phyloP scores from a whole-genome alignment of 2,113 vertebrate genomes.

The Calidris pugnax region DNA sequence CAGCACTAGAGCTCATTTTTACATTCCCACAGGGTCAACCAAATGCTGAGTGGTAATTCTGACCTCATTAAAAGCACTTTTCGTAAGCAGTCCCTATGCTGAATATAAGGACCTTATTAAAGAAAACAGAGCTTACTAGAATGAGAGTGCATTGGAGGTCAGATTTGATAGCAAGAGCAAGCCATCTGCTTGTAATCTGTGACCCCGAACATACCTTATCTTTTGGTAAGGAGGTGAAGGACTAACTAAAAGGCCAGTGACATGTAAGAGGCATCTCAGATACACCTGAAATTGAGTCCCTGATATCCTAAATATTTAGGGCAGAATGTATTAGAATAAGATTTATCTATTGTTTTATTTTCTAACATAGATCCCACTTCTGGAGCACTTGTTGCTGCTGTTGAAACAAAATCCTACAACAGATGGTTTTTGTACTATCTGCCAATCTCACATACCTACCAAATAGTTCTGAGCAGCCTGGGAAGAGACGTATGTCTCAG shows the following conservation, averaged over 20 bases:
- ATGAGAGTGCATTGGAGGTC: not conserved
- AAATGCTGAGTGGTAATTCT: not conserved
- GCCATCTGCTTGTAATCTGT: not conserved
- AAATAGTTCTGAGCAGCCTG: not conserved
- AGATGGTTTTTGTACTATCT: not conserved
- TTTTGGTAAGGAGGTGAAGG: not conserved
- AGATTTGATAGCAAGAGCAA: not conserved
- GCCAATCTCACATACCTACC: not conserved
- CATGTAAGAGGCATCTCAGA: not conserved
- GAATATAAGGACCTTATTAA: not conserved
- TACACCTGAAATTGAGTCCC: not conserved
- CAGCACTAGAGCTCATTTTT: not conserved
- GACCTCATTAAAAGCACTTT: not conserved
- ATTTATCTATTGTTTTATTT: not conserved
- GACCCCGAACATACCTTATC: fast-evolving
- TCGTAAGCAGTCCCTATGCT: not conserved
- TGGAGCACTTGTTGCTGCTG: not conserved
- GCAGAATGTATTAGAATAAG: not conserved
- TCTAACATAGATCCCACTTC: not conserved
- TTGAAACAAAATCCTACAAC: not conserved
- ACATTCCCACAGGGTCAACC: not conserved
- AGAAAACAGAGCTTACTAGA: not conserved
- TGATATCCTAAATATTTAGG: not conserved
- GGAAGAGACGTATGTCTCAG: not conserved
- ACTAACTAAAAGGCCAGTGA: not conserved